Base-by-base conservation (phyloP, 2,888 invertebrate genomes). In the Periphyllus acericola region DNA sequence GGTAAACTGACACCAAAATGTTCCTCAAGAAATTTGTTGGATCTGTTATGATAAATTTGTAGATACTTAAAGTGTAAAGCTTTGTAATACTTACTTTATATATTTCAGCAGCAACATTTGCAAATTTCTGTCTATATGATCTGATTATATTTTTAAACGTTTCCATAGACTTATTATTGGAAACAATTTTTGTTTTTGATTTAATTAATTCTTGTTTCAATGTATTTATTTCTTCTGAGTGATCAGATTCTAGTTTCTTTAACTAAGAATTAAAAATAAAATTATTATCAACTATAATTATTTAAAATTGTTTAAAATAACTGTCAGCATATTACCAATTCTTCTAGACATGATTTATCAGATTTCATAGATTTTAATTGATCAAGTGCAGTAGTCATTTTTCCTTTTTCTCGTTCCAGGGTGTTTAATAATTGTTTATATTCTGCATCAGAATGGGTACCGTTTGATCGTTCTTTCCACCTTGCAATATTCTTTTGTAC, bases 321-420 rank as follows among this genome's bases (percentile, higher is more conserved):
- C 9, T 52, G 19, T 34, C 52, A 29, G 11, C 2, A 66, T 32
- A 25, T 87, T 87, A 87, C 87, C 74, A 87, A 87, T 81, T 87
- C 87, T 81, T 87, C 87, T 46, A 87, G 80, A 60, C 72, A 87
- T 32, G 87, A 80, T 60, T 87, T 87, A 60, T 87, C 87, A 17
- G 87, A 87, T 74, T 87, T 87, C 81, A 87, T 87, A 2, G 87
- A 87, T 80, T 87, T 87, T 80, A 87, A 74, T 60, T 87, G 87
- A 40, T 87, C 87, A 66, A 87, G 80, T 9, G 74, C 87, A 74
- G 87, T 87, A 40, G 87, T 19, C 81, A 87, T 87, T 81, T 87
- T 87, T 9, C 74, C 80, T 1, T 87, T 87, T 74, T 87, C 87
- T 81, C 87, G 36, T 32, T 87, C 87, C 32, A 87, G 66, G 34